Base-by-base conservation (phyloP, 2,797 vertebrate species). In the Oreochromis mossambicus region DNA sequence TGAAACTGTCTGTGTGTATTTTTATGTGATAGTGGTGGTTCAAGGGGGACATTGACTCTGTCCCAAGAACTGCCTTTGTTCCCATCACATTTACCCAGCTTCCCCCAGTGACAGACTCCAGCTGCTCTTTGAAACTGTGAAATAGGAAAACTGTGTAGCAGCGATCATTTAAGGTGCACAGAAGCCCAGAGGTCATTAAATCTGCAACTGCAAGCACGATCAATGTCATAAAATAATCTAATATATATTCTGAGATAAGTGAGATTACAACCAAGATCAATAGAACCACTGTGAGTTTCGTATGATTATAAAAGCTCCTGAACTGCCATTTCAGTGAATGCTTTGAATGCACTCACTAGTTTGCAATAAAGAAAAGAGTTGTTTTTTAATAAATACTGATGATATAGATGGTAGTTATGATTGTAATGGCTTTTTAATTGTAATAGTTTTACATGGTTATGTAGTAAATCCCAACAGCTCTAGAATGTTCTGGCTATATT, bases 101-200 rank as follows among this genome's bases (percentile, higher is more conserved):
- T 70, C 21, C 21, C 14, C 21, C 1, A 1, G 66, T 26, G 0
- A 1, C 36, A 43, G 3, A 36, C 34, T 19, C 61, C n/a, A 41
- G n/a, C 61, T 66, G 61, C 19, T 36, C 34, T 0, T 0, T 63
- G 58, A 66, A 66, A 66, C 61, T 21, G 34, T 63, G 61, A 38
- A 38, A 21, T 21, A 21, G 34, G 34, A 38, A 66, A 66, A 63
- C 6, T 13, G 26, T 9, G 17, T 0, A 38, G 61, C 61, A 66
- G 61, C 19, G 0, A 66, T 38, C 19, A 21, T 38, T 66, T 66
- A 38, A 38, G 34, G 61, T 66, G 61, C 34, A 66, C 11, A 13
- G 58, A 38, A 63, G 19, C 19, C 2, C 34, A 38, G 34, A 63
- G 58, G 58, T 63, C 11, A 21, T 4, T 38, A 66, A 38, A 66